Conservation (phyloP, 1,140 invertebrate species). For the Drosophila orena region DNA sequence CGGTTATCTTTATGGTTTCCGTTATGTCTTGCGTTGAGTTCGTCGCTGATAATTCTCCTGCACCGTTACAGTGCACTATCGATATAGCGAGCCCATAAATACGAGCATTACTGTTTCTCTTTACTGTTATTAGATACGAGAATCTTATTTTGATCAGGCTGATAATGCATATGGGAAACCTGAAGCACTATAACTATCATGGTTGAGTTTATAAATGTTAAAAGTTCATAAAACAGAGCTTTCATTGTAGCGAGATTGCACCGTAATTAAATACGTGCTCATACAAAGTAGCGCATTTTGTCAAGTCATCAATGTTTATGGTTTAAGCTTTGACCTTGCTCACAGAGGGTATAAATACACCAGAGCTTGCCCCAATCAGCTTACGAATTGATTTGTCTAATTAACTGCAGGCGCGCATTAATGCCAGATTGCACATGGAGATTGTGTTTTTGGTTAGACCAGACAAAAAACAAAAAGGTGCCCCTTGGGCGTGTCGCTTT, state of each 20-base stretch:
- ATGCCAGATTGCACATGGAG: conserved; percentile 17
- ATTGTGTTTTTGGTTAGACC: conserved; percentile 15
- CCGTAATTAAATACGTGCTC: conserved; percentile 13
- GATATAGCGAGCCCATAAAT: background rate
- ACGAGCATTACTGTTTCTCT: no score
- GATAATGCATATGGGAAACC: background rate
- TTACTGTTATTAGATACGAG: no score
- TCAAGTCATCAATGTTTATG: conserved; percentile 80
- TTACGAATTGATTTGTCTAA: conserved; percentile 55
- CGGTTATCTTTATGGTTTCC: conserved; percentile 65
- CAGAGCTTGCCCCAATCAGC: conserved; percentile 53
- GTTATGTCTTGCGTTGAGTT: conserved; percentile 39
- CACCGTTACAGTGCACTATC: conserved; percentile 14
- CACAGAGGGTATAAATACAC: conserved; percentile 35
- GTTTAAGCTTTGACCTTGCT: conserved; percentile 70
- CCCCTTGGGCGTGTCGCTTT: background rate
- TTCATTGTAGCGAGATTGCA: background rate
- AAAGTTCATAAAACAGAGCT: background rate
- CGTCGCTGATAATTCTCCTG: conserved; percentile 33
- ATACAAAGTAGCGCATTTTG: conserved; percentile 55
- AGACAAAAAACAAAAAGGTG: background rate
- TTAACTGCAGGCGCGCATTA: conserved; percentile 40
- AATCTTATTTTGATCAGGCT: no score
- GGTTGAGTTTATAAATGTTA: no score
- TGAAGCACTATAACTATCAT: background rate